Percentiles rank a stretch among this genome's conserved stretches.
Conservation (phyloP, 1,140 invertebrate genomes). For the Papilio polyxenes region DNA sequence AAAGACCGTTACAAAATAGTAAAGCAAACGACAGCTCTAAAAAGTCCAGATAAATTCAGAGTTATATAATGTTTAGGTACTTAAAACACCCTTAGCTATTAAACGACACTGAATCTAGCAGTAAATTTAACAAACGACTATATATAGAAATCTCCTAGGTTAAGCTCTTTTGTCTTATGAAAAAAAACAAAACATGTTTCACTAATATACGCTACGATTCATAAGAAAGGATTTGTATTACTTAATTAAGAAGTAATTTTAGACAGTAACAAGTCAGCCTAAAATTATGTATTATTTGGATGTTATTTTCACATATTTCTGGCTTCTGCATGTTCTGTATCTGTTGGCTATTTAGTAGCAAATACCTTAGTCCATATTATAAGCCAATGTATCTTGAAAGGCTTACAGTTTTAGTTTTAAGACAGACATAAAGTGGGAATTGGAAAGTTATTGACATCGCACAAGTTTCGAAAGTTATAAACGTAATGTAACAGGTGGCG, state of each 20-base stretch:
- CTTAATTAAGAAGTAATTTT: not conserved
- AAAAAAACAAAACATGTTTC: no score
- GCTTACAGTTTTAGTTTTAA: not conserved
- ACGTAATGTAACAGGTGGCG: not conserved
- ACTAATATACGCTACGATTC: no score
- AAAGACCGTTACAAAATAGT: conserved; percentile 12
- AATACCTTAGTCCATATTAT: no score
- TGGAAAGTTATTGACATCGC: not conserved
- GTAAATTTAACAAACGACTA: no score
- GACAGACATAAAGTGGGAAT: not conserved
- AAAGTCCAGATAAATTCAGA: not conserved
- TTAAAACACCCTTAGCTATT: not conserved
- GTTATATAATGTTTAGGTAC: not conserved
- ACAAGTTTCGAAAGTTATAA: not conserved
- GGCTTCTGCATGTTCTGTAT: not conserved
- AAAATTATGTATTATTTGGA: not conserved
- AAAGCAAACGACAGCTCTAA: not conserved
- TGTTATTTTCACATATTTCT: not conserved
- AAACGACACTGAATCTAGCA: no score
- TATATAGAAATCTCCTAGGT: no score
- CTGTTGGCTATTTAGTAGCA: not conserved
- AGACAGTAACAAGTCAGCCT: not conserved
- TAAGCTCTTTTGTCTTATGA: no score
- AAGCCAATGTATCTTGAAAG: no score
- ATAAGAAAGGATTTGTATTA: no score